Evolutionary conservation across 2,113 vertebrate genomes (phyloP), one percentile per base, ranked within the genome.

Genomic region (Parus major): DNA sequence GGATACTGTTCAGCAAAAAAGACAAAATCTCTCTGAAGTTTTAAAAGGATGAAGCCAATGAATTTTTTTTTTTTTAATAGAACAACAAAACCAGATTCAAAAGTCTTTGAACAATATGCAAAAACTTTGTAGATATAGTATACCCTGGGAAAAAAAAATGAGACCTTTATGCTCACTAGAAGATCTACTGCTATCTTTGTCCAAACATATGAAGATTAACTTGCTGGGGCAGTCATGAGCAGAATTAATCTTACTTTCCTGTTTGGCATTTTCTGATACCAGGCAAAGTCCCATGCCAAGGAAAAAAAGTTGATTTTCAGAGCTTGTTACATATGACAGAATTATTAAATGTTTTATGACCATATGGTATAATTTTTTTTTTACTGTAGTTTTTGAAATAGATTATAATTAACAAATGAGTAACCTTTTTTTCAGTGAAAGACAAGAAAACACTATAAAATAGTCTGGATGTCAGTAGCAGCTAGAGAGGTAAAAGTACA

Each of bases 231-330:
- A 86, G 59, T 66, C 61, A 86, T 19, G 27, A 81, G 46, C 29
- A 64, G 75, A 92, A 93, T 93, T 88, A 95, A 88, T 92, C 50
- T 96, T 73, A 75, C 28, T 93, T 94, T 86, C 60, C 47, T 65
- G 17, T 93, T 90, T 91, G 90, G 82, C 73, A 91, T 96, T 94
- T 93, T 92, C 57, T 92, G 85, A 86, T 87, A 88, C 73, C 61
- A 95, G 79, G 49, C 72, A 0, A 96, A 94, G 69, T 75, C 64
- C 56, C 53, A 79, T 92, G 82, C 93, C 93, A 95, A 95, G 77
- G 85, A 79, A 90, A 86, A 86, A 53, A 92, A 92, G 89, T 93
- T 85, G 77, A 94, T 91, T 95, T 92, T 93, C 78, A 85, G 69
- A 93, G 53, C 81, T 82, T 80, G 85, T 44, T 36, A 23, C 68